Conservation (phyloP, 2,797 vertebrate species). For the Oryzias sinensis region DNA sequence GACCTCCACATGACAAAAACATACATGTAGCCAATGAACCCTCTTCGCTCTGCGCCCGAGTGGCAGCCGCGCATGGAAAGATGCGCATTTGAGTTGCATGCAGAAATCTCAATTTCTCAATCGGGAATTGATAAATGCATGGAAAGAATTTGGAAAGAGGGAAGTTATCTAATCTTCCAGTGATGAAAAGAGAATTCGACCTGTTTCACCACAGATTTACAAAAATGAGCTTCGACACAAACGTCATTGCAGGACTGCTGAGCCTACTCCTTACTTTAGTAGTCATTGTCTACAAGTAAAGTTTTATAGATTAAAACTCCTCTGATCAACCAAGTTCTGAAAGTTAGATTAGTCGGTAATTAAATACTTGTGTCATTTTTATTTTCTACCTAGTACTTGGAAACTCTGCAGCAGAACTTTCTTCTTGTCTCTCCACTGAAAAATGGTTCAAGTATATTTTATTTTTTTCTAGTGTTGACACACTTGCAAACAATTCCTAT, state of each 20-base stretch:
- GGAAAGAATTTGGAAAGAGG: too few relatives aligned
- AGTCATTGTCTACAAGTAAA: neutral
- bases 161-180: neutral
- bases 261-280: too few relatives aligned
- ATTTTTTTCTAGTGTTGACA: neutral
- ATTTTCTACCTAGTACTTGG: constrained; percentile 19
- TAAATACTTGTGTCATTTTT: constrained; percentile 20
- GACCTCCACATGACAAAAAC: constrained; percentile 11
- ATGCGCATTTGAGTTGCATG: constrained; percentile 6
- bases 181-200: constrained; percentile 14
- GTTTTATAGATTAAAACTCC: constrained; percentile 15
- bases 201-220: constrained; percentile 2
- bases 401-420: too few relatives aligned
- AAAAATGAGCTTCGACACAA: constrained; percentile 4
- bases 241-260: too few relatives aligned
- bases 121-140: neutral
- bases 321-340: constrained; percentile 3
- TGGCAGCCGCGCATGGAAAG: neutral
- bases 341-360: constrained; percentile 12
- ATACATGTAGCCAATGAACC: too few relatives aligned
- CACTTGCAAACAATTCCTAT: constrained; percentile 30
- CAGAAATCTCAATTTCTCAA: constrained; percentile 8
- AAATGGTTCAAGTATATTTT: too few relatives aligned
- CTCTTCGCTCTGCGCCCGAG: neutral
- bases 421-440: too few relatives aligned